Evolutionary conservation across 2,797 vertebrate genomes (phyloP), one percentile per base, ranked within the genome.

Genomic region (Pangasius macronema): DNA sequence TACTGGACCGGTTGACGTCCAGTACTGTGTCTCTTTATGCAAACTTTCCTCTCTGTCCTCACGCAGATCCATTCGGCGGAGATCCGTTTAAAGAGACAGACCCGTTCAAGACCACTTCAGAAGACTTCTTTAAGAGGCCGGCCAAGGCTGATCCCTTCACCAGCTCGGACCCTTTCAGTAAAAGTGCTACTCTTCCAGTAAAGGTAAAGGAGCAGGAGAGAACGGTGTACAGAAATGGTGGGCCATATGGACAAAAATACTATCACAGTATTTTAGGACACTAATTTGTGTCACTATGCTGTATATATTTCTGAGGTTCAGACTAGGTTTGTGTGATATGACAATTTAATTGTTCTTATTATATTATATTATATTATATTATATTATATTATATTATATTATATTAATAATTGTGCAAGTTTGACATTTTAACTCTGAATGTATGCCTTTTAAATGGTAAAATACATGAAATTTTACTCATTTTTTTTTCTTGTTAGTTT

Each of bases 121-220:
- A 99, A 24, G 97, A 99, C 92, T 99, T 99, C 94, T 98, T 99
- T 89, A 98, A 97, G 94, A 98, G 98, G 88, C 96, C 95, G 3
- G 93, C 94, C 65, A 98, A 98, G 94, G 93, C 94, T 0, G 98
- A 99, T 91, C 98, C 97, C 0, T 99, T 99, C 92, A 96, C 96
- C 91, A 91, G 92, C 36, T 92, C 97, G 10, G 98, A 99, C 84
- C 96, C 97, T 0, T 99, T 99, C 93, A 96, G 94, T 55, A 99
- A 98, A 94, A 97, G 95, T 87, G 94, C 96, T 1, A 95, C 97
- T 3, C 92, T 97, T 86, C 96, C 97, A 2, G 91, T 96, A 33
- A 98, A 99, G 97, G 97, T 99, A 95, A 94, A 94, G 14, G 2
- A 73, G 51, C 51, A 3, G 5, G 7, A 13, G 76, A 36, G 53